Base-by-base conservation (phyloP, 2,113 vertebrate species). In the Chelonoidis abingdonii region DNA sequence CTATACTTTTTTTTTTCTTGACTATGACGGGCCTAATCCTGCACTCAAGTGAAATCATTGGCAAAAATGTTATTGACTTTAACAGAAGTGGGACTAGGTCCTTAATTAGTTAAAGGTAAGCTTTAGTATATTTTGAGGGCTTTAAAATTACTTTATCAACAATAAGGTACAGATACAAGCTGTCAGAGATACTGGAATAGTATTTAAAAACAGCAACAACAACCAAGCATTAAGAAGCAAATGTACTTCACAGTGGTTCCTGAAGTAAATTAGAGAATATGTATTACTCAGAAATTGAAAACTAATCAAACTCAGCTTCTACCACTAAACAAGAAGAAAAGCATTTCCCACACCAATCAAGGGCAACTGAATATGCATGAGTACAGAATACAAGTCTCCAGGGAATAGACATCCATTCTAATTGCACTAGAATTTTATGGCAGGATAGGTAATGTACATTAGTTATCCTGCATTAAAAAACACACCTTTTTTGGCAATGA, bases 181-280 rank as follows among this genome's bases (percentile, higher is more conserved):
- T 94, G 25, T 54, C 69, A 80, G 94, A 88, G 80, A 47, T 5
- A 78, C 19, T 11, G 35, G 50, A 87, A 53, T 53, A 56, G 62
- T 76, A 31, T 57, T 96, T 89, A 12, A 84, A 94, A 92, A 59
- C 56, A 86, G 72, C 86, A 38, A 2, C 62, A 62, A 57, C 47
- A 29, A 80, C 59, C 35, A 49, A 76, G 83, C 83, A 84, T 85
- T 92, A 69, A 94, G 90, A 89, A 89, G 76, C 80, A 93, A 89
- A 91, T 90, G 22, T 1, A 0, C 94, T 94, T 94, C 44, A 69
- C 54, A 52, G 75, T 27, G 82, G 90, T 87, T 89, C 84, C 88
- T 93, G 87, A 90, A 93, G 86, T 69, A 80, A 89, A 54, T 92
- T 85, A 93, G 85, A 95, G 88, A 90, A 52, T 65, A 72, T 72